These are phyloP conservation scores for Atta colombica DNA, from an alignment of 1,140 invertebrate genomes.

Conservation along the genomic window DNA sequence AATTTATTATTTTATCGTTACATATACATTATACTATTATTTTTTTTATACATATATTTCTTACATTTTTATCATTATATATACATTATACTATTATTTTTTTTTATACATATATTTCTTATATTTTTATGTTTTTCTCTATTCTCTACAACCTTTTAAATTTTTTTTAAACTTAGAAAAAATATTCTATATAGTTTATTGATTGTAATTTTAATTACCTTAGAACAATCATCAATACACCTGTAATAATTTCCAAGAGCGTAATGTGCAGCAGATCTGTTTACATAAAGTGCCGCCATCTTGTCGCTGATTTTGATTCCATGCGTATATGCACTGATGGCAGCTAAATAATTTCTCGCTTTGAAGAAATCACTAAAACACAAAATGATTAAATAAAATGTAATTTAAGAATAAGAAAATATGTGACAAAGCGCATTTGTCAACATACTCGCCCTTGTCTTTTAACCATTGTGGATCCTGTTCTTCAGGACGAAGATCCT, in stretches of 20 bases:
- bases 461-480: conserved; percentile 93
- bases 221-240: conserved; percentile 89
- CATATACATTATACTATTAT: too few species aligned
- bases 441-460: conserved; percentile 92
- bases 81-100: too few species aligned
- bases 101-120: neutral
- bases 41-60: neutral
- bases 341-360: conserved; percentile 91
- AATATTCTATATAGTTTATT: neutral
- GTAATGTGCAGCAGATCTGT: conserved; percentile 92
- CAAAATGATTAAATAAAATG: conserved; percentile 55
- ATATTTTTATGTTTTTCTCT: neutral
- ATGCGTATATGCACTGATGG: conserved; percentile 93
- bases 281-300: conserved; percentile 91
- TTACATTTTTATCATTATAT: neutral
- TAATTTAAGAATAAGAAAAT: conserved; percentile 20
- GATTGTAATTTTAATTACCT: conserved; percentile 81
- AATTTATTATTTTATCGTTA: too few species aligned
- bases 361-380: conserved; percentile 90
- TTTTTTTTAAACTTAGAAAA: neutral
- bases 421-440: neutral
- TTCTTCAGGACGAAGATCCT: conserved; percentile 93
- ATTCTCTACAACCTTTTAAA: neutral
- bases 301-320: conserved; percentile 92
- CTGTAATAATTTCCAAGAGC: conserved; percentile 91